Percentiles rank a stretch among this genome's conserved stretches.
Evolutionary conservation across 2,113 vertebrate species (phyloP).

Genomic region (Pseudorectes ferrugineus): DNA sequence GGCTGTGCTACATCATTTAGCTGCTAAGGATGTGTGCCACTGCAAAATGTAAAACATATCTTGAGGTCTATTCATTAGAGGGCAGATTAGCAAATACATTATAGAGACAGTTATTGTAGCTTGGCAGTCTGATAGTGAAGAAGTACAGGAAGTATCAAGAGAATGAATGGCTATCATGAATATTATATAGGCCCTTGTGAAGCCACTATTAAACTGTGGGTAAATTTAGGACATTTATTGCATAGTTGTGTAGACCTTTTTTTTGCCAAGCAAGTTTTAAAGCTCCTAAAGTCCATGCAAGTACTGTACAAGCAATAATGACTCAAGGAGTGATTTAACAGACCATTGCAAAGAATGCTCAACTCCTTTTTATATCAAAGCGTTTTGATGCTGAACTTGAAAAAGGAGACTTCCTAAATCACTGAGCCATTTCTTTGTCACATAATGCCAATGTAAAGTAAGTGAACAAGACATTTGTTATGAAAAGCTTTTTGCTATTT

Average conservation of each 20-base stretch:
- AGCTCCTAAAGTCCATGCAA: not conserved
- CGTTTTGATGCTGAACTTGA: not conserved
- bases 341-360: not conserved
- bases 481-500: not conserved
- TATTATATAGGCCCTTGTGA: not conserved
- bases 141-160: not conserved
- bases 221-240: not conserved
- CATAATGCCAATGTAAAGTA: not conserved
- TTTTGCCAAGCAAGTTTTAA: not conserved
- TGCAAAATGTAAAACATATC: not conserved
- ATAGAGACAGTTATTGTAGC: not conserved
- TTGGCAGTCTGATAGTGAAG: not conserved
- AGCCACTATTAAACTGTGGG: not conserved
- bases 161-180: not conserved
- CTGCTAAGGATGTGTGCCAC: not conserved
- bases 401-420: not conserved
- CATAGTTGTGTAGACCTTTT: not conserved
- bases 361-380: not conserved
- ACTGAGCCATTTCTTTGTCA: not conserved
- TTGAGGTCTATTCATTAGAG: not conserved
- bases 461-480: not conserved
- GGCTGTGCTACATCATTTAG: not conserved
- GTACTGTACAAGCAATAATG: not conserved
- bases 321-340: not conserved
- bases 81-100: not conserved